Evolutionary conservation across 2,888 invertebrate genomes (phyloP).

Genomic region (Eupithecia subfuscata): DNA sequence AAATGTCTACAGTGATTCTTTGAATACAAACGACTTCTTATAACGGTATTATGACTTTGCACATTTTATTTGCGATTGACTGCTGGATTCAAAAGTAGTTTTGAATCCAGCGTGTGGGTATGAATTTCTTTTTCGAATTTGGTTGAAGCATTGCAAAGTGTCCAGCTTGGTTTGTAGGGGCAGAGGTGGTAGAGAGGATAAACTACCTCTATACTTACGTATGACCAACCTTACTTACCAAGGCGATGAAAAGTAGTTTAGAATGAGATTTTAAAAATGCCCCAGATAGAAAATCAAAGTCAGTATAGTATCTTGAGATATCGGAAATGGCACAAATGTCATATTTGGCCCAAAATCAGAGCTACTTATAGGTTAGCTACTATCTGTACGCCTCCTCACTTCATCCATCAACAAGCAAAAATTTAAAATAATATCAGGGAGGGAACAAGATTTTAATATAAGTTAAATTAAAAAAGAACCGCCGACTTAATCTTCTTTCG

Average conservation of each 20-base stretch:
- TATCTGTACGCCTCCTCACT: conserved; percentile 5
- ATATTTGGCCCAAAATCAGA: background rate
- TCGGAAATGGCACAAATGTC: background rate
- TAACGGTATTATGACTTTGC: conserved; percentile 77
- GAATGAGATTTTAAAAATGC: background rate
- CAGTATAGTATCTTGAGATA: background rate
- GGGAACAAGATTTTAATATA: conserved; percentile 67
- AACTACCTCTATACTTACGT: no score
- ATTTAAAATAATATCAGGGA: conserved; percentile 44
- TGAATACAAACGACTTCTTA: conserved; percentile 83
- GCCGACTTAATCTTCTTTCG: conserved; percentile 80
- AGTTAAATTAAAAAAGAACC: conserved; percentile 81
- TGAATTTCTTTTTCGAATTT: background rate
- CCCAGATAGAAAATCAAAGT: background rate
- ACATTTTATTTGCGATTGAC: conserved; percentile 72
- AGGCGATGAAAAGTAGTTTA: background rate
- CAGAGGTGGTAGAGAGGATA: background rate
- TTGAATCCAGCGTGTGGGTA: background rate
- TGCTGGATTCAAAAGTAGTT: conserved; percentile 47
- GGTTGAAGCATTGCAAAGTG: background rate
- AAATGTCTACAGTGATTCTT: conserved; percentile 84
- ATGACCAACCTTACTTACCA: background rate
- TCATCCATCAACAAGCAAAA: conserved; percentile 28
- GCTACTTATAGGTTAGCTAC: background rate
- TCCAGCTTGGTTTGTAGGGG: background rate